Base-by-base conservation (phyloP, 2,888 invertebrate species). In the Rosalia funebris region DNA sequence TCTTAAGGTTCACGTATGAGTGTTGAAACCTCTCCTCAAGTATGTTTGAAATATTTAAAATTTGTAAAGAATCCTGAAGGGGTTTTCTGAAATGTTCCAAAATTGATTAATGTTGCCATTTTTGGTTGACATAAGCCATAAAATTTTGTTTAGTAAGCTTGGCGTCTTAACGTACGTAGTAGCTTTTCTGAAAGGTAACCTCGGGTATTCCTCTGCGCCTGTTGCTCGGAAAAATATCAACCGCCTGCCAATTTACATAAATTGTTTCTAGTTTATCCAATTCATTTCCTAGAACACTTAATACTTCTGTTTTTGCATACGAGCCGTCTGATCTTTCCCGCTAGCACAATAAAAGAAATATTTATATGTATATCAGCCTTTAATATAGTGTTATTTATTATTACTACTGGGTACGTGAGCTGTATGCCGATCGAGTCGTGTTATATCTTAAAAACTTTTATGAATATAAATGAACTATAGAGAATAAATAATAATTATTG, bases 381-480 rank as follows among this genome's bases (percentile, higher is more conserved):
- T 50, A 50, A 50, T 39, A 39, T 31, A 50, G 50, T 16, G 39
- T 17, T 53, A 42, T 53, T 53, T 53, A 53, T 53, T 53, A 53
- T 42, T 42, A 42, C 17, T 14, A 15, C 10, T 16, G 17, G 17
- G 15, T 53, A 53, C 53, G 53, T 53, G 53, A 1, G 7, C 31
- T 32, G 53, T 16, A 16, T 53, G 7, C 20, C 31, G 17, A 53
- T 37, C n/a, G 15, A 20, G 19, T 15, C 25, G 25, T 50, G 39
- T 41, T 41, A 31, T 53, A 53, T 42, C 42, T 32, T 31, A 42
- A 31, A 32, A 42, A 17, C 42, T 42, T 31, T 17, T 10, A 12
- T 53, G 53, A 53, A 53, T 53, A 53, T 53, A 53, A 53, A 53
- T 53, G 31, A 53, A 53, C 53, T 39, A 48, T 48, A 11, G 37